Conservation (phyloP, 2,113 vertebrate genomes). For the Petaurus breviceps region DNA sequence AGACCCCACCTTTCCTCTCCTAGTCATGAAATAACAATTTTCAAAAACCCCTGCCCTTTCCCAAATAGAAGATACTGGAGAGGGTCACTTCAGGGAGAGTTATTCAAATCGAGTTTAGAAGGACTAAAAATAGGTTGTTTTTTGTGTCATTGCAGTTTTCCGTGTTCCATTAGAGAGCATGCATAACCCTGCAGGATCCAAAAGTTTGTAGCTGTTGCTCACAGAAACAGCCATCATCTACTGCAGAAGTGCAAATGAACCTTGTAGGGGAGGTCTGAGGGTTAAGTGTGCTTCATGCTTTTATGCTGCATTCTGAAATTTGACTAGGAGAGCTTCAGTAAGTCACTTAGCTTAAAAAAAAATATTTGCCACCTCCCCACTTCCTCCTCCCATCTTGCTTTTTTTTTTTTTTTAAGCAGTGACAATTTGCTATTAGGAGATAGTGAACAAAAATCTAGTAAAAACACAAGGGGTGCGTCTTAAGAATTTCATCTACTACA, state of each 20-base stretch:
- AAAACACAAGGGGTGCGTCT: slow-evolving; percentile 61
- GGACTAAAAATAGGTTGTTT: slow-evolving; percentile 78
- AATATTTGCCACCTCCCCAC: slow-evolving; percentile 31
- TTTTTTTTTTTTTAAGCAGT: slow-evolving; percentile 64
- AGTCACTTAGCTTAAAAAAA: slow-evolving; percentile 47
- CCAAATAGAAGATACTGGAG: slow-evolving; percentile 62
- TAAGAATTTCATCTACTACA: slow-evolving; percentile 70
- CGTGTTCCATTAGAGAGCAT: slow-evolving; percentile 73
- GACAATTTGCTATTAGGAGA: slow-evolving; percentile 76
- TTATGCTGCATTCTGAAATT: slow-evolving; percentile 71
- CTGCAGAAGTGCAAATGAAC: slow-evolving; percentile 46
- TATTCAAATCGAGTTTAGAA: slow-evolving; percentile 78
- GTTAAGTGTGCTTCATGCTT: slow-evolving; percentile 59
- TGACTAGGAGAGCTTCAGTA: slow-evolving; percentile 49
- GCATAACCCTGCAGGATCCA: slow-evolving; percentile 75
- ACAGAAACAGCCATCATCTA: slow-evolving; percentile 69
- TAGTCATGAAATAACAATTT: slow-evolving; percentile 31
- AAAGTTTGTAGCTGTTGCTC: slow-evolving; percentile 77
- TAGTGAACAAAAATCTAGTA: slow-evolving; percentile 63
- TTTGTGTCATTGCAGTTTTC: slow-evolving; percentile 74
- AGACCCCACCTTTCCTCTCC: not conserved
- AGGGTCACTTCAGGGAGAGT: slow-evolving; percentile 67
- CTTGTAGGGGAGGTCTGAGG: slow-evolving; percentile 55
- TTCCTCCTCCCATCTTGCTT: slow-evolving; percentile 35
- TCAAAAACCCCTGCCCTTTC: slow-evolving; percentile 32